phyloP scores from a whole-genome alignment of 2,888 invertebrate species.

The Conchocele bisecta region DNA sequence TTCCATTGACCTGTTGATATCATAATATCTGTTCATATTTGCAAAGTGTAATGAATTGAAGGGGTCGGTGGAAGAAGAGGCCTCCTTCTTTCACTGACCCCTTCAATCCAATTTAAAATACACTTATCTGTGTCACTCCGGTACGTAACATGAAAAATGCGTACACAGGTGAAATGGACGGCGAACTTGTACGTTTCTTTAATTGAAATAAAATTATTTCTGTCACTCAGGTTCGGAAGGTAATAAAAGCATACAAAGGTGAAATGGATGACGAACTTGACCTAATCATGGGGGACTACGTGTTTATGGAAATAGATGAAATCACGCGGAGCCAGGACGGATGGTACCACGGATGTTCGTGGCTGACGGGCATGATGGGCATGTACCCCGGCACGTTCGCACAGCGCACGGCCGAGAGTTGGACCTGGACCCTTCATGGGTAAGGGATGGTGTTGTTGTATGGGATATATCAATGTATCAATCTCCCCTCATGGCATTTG shows the following conservation, averaged over 20 bases:
- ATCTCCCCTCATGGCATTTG: too few relatives aligned
- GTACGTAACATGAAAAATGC: too few relatives aligned
- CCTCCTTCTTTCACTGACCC: too few relatives aligned
- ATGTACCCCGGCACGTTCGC: constrained; percentile 92
- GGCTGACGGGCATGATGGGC: constrained; percentile 91
- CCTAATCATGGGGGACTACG: constrained; percentile 92
- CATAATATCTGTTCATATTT: too few relatives aligned
- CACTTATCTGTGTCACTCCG: too few relatives aligned
- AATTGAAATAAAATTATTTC: not conserved
- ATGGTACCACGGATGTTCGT: constrained; percentile 93
- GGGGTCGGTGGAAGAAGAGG: too few relatives aligned
- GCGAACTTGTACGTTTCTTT: not conserved
- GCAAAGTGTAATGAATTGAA: too few relatives aligned
- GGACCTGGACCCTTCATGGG: constrained; percentile 94
- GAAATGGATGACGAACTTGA: constrained; percentile 90
- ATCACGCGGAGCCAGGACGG: constrained; percentile 90
- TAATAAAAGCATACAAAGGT: constrained; percentile 76
- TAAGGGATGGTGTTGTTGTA: constrained; percentile 46
- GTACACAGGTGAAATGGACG: too few relatives aligned
- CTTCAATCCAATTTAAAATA: too few relatives aligned
- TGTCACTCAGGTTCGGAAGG: constrained; percentile 83
- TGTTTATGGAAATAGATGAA: constrained; percentile 89
- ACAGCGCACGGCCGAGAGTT: constrained; percentile 92
- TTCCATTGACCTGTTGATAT: too few relatives aligned
- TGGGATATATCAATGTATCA: too few relatives aligned